These are phyloP conservation scores for Mionectes olivaceus DNA, from an alignment of 2,797 vertebrate species.

Conservation along the genomic window DNA sequence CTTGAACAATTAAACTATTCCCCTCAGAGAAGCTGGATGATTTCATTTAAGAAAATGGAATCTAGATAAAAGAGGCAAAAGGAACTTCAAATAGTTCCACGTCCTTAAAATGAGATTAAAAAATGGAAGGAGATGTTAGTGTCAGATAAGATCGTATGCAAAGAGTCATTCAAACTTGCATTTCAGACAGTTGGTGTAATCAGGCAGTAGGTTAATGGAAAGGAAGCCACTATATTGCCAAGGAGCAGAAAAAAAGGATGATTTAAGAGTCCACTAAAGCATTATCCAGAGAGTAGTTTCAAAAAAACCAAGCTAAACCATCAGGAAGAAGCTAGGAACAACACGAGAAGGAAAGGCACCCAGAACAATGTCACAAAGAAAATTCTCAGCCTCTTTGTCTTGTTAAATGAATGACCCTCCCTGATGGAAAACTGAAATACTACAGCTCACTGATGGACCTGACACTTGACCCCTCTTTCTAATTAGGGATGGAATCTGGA, in stretches of 20 bases:
- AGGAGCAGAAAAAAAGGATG: background rate
- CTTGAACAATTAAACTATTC: conserved; percentile 66
- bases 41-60: conserved; percentile 72
- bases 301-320: conserved; percentile 1
- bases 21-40: conserved; percentile 61
- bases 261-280: conserved; percentile 42
- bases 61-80: conserved; percentile 49
- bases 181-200: conserved; percentile 33
- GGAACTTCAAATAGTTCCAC: conserved; percentile 44
- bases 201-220: conserved; percentile 53
- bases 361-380: background rate
- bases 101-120: conserved; percentile 67
- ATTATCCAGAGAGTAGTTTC: conserved; percentile 28
- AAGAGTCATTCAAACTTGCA: conserved; percentile 22
- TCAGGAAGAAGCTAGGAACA: conserved; percentile 6
- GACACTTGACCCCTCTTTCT: conserved; percentile 60
- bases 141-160: conserved; percentile 38
- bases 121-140: conserved; percentile 51
- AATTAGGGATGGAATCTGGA: conserved; percentile 62
- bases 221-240: conserved; percentile 50
- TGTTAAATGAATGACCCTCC: conserved; percentile 25
- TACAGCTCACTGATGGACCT: conserved; percentile 41
- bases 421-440: conserved; percentile 55
- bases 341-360: background rate
- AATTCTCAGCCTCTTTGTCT: conserved; percentile 39